These are phyloP conservation scores for Hassar affinis DNA, from an alignment of 2,113 vertebrate species.

Conservation along the genomic window DNA sequence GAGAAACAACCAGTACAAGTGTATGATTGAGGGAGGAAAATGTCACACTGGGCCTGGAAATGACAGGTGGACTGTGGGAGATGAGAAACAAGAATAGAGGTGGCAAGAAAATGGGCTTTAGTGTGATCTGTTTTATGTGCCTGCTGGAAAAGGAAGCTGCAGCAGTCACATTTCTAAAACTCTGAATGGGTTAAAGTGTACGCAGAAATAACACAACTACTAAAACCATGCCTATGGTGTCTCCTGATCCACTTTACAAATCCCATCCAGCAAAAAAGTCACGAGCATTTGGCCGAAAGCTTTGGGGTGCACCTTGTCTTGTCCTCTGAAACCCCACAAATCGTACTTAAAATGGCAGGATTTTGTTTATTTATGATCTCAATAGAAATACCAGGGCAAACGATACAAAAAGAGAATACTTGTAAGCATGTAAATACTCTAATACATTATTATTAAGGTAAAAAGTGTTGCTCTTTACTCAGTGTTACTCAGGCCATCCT, in stretches of 20 bases:
- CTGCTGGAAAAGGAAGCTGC: background rate
- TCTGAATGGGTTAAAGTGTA: background rate
- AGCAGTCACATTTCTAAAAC: background rate
- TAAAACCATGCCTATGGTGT: background rate
- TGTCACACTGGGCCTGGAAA: constrained; percentile 15
- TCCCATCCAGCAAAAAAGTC: background rate
- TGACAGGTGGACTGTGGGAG: constrained; percentile 29
- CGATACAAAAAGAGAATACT: background rate
- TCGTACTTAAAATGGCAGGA: background rate
- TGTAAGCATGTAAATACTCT: background rate
- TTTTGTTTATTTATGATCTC: background rate
- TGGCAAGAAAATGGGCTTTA: constrained; percentile 1
- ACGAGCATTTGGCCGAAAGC: background rate
- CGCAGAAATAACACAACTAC: background rate
- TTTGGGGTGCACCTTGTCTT: background rate
- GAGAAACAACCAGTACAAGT: constrained; percentile 6
- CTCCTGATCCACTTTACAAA: background rate
- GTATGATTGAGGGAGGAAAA: background rate
- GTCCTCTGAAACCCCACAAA: background rate
- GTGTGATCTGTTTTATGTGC: constrained; percentile 28
- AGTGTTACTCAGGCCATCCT: background rate
- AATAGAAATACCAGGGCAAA: background rate
- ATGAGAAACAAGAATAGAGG: constrained; percentile 7
- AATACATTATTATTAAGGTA: background rate
- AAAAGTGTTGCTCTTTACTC: background rate